Base-by-base conservation (phyloP, 2,797 vertebrate species). In the Cyclura pinguis region DNA sequence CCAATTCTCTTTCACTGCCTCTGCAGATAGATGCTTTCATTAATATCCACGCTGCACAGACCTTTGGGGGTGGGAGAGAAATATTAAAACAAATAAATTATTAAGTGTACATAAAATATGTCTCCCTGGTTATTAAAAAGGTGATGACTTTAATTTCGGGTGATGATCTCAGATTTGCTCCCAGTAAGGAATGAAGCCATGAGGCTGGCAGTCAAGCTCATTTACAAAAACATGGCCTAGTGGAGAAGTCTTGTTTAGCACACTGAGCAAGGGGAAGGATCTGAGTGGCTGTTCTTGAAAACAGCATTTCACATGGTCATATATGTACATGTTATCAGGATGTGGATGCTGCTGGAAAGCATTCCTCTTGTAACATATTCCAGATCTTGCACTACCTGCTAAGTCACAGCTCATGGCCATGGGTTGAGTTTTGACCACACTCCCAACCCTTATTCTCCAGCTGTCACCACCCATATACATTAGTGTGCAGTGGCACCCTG, bases 61-160 rank as follows among this genome's bases (percentile, higher is more conserved):
- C 42, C 55, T 81, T 83, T 67, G 59, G 42, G 12, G 38, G 3
- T 62, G 82, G 76, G 83, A 74, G 64, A 73, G 64, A 80, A 74
- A 85, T 88, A 91, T 88, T 91, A 88, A 91, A 91, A 64, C 81
- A 88, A 88, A 88, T 91, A 72, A 80, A 91, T 85, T 88, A 91
- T 91, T 85, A 88, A 91, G 47, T 80, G 52, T 74, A 50, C 55
- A 52, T 77, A 72, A 90, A 91, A 85, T 73, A 80, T 42, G 2
- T 85, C 76, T 88, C 67, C 27, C 67, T 62, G 32, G 80, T 47
- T 91, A 91, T 73, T 73, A 85, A 88, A 73, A 73, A 88, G 82
- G 76, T 88, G 64, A 35, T 20, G 42, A 64, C 77, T 85, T 80
- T 64, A 24, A 91, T 88, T 47, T 74, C 77, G 64, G 73, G 42